Base-by-base conservation (phyloP, 2,113 vertebrate species). In the Triplophysa siluroides region DNA sequence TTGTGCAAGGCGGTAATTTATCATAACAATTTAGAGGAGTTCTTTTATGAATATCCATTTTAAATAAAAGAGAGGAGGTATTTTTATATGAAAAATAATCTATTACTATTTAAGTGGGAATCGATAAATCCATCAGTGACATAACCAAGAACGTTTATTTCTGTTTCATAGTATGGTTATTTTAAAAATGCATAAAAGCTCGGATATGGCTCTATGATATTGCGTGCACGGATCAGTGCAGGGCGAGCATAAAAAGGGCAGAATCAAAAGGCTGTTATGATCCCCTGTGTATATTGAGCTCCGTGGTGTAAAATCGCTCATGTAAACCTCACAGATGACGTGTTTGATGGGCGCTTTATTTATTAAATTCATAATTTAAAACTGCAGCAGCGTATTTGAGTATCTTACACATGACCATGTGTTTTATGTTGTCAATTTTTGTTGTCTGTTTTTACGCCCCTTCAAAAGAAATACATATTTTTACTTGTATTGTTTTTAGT, bases 301-400 rank as follows among this genome's bases (percentile, higher is more conserved):
- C 70, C 61, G 47, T 67, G 73, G 65, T 63, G 74, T 77, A 47
- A 77, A 78, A 78, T 71, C 66, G 54, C 74, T 70, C 73, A 63
- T 70, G 74, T 70, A 41, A 76, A 73, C 52, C 69, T 66, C 67
- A 64, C 62, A 76, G 80, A 85, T 85, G 83, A 83, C 72, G 80
- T 82, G 71, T 77, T 52, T 82, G 72, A 85, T 82, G 29, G 54
- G 62, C 50, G 60, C 61, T 82, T 82, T 80, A 82, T 85, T 82
- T 82, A 72, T 85, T 65, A 77, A 77, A 77, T 33, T 67, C 62
- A 61, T 54, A 10, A 19, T 72, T 52, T 62, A 58, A 71, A n/a
- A 67, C 50, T 65, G 24, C 73, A 29, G 52, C 29, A 14, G 16
- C 72, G 45, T 43, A 50, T 62, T 58, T 65, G 6, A 75, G 56